phyloP scores from a whole-genome alignment of 2,888 invertebrate genomes.

The Agrochola lychnidis region DNA sequence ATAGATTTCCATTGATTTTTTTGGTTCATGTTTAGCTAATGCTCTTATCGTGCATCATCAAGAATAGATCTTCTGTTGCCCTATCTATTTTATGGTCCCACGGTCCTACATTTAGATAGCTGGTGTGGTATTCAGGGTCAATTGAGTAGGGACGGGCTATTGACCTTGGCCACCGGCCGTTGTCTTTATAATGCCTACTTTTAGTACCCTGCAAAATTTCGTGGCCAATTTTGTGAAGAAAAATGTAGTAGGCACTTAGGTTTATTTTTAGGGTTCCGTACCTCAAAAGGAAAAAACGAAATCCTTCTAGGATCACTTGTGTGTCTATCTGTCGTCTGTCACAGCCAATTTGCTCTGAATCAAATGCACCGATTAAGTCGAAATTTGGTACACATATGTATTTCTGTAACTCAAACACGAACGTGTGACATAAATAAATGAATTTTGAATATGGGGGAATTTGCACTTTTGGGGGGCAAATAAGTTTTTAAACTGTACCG shows the following conservation, averaged over 20 bases:
- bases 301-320: no score
- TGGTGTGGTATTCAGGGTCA: constrained; percentile 56
- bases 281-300: no score
- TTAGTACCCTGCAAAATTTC: constrained; percentile 10
- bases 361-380: no score
- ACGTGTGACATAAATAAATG: no score
- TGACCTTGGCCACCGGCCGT: constrained; percentile 47
- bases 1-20: neutral
- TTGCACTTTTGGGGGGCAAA: no score
- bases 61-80: constrained; percentile 42
- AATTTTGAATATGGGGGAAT: no score
- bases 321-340: no score
- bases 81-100: constrained; percentile 30
- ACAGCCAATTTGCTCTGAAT: no score
- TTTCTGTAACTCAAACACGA: no score
- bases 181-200: constrained; percentile 55
- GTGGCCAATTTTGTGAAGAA: constrained; percentile 24
- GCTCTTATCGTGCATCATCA: constrained; percentile 7
- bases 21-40: neutral
- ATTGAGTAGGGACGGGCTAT: constrained; percentile 57
- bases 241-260: neutral
- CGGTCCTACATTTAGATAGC: constrained; percentile 50
- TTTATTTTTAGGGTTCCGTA: neutral
- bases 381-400: no score
- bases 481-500: no score